These are phyloP conservation scores for Cephus rjabovi DNA, from an alignment of 2,888 invertebrate species.

Conservation along the genomic window DNA sequence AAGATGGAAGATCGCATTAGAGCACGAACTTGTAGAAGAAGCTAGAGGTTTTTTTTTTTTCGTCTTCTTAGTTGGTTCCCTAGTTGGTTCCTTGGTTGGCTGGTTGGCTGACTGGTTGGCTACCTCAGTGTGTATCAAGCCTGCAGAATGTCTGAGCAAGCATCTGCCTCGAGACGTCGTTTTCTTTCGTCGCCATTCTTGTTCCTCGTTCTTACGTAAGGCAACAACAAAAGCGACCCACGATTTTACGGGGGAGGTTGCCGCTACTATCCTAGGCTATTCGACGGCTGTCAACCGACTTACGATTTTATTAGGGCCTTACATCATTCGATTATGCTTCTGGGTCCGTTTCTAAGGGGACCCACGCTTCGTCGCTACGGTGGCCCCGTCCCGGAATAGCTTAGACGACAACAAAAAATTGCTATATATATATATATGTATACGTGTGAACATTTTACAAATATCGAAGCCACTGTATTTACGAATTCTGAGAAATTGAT, in stretches of 20 bases:
- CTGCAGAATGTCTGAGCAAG: conserved; percentile 45
- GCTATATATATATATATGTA: background rate
- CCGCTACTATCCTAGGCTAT: conserved; percentile 37
- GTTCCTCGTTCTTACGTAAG: conserved; percentile 43
- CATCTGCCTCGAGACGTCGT: conserved; percentile 55
- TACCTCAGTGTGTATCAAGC: conserved; percentile 20
- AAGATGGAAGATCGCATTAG: conserved; percentile 44
- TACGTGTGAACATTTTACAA: background rate
- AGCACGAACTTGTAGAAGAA: conserved; percentile 16
- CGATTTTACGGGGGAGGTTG: conserved; percentile 57
- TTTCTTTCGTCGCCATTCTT: conserved; percentile 52
- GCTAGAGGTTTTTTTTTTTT: conserved; percentile 22
- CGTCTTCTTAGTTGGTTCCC: conserved; percentile 24
- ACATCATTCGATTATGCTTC: conserved; percentile 61
- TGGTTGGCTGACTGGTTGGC: conserved; percentile 18
- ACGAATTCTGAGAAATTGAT: background rate
- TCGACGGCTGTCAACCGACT: conserved; percentile 59
- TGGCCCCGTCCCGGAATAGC: background rate
- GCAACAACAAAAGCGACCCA: conserved; percentile 52
- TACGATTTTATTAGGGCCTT: conserved; percentile 65
- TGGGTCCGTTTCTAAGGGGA: conserved; percentile 10
- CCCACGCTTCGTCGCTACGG: background rate
- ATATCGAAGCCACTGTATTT: background rate
- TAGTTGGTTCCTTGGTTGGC: conserved; percentile 17
- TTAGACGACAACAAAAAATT: background rate